These are phyloP conservation scores for Echiichthys vipera DNA, from an alignment of 2,797 vertebrate species.

Conservation along the genomic window DNA sequence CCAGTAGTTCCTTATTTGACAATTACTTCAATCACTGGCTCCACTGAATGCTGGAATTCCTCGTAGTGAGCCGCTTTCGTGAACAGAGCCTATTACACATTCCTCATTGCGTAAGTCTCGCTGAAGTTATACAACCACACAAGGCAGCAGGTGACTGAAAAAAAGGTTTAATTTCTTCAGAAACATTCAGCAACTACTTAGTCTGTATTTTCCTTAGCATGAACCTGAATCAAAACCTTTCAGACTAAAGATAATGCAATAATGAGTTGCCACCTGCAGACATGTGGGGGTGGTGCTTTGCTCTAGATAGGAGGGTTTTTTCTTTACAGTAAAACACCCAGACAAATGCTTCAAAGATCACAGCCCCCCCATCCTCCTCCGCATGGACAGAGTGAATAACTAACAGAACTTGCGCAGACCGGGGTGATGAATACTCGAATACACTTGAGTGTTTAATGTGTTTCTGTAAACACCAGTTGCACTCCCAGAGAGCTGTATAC, in stretches of 20 bases:
- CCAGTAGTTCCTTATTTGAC: constrained; percentile 12
- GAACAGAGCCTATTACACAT: constrained; percentile 55
- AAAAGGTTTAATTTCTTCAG: constrained; percentile 23
- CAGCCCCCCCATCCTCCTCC: background rate
- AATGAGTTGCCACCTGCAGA: constrained; percentile 25
- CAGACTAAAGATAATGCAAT: background rate
- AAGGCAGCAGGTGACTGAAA: constrained; percentile 20
- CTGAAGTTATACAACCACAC: constrained; percentile 53
- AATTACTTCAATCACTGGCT: constrained; percentile 25
- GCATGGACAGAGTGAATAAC: constrained; percentile 40
- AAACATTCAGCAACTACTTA: constrained; percentile 21
- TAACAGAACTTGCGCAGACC: constrained; percentile 26
- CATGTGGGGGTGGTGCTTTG: constrained; percentile 7
- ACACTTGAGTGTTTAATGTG: constrained; percentile 40
- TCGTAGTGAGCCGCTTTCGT: constrained; percentile 12
- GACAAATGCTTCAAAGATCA: constrained; percentile 6
- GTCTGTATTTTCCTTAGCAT: constrained; percentile 11
- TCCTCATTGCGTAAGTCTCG: constrained; percentile 51
- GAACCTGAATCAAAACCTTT: background rate
- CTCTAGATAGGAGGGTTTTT: constrained; percentile 28
- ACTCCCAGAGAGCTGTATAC: constrained; percentile 18
- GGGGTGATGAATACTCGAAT: constrained; percentile 57
- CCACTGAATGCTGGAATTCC: constrained; percentile 31
- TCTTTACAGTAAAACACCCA: background rate
- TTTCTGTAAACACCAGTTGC: constrained; percentile 4